Percentiles rank a stretch among this genome's conserved stretches.
Evolutionary conservation across 2,113 vertebrate genomes (phyloP).

Genomic region (Stictonetta naevosa): DNA sequence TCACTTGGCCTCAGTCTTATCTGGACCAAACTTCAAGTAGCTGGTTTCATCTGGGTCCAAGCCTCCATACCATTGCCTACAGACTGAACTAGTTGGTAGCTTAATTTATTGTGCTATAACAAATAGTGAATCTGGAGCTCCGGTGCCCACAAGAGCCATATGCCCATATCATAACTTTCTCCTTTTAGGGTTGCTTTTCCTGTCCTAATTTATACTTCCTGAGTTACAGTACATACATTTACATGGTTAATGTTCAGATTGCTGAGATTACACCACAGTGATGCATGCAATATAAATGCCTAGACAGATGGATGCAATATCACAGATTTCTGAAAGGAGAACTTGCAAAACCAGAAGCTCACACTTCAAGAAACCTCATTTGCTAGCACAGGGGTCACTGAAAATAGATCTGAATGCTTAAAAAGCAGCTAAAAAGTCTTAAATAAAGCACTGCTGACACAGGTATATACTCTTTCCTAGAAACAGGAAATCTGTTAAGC

Average conservation of each 20-base stretch:
- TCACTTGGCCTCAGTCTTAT: background rate
- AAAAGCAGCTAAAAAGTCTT: slow-evolving; percentile 18
- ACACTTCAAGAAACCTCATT: slow-evolving; percentile 60
- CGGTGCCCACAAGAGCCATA: slow-evolving; percentile 11
- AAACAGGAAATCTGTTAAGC: slow-evolving; percentile 7
- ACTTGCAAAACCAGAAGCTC: slow-evolving; percentile 59
- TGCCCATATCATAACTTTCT: slow-evolving; percentile 39
- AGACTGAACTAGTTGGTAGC: background rate
- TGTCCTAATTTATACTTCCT: slow-evolving; percentile 65
- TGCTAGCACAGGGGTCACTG: slow-evolving; percentile 55
- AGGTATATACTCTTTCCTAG: slow-evolving; percentile 37
- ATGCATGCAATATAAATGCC: slow-evolving; percentile 58
- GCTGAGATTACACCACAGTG: slow-evolving; percentile 59
- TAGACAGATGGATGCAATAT: slow-evolving; percentile 71
- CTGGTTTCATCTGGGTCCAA: background rate
- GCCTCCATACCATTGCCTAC: background rate
- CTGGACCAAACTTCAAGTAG: background rate
- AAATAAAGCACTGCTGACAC: slow-evolving; percentile 58
- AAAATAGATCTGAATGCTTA: slow-evolving; percentile 56
- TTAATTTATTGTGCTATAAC: slow-evolving; percentile 21
- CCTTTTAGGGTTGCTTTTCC: slow-evolving; percentile 55
- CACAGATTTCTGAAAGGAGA: slow-evolving; percentile 70
- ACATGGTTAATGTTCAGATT: slow-evolving; percentile 61
- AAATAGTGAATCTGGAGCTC: slow-evolving; percentile 1
- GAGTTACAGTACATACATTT: slow-evolving; percentile 65